Percentiles rank a stretch among this genome's conserved stretches.
phyloP scores from a whole-genome alignment of 2,113 vertebrate genomes.

The Kryptolebias marmoratus region DNA sequence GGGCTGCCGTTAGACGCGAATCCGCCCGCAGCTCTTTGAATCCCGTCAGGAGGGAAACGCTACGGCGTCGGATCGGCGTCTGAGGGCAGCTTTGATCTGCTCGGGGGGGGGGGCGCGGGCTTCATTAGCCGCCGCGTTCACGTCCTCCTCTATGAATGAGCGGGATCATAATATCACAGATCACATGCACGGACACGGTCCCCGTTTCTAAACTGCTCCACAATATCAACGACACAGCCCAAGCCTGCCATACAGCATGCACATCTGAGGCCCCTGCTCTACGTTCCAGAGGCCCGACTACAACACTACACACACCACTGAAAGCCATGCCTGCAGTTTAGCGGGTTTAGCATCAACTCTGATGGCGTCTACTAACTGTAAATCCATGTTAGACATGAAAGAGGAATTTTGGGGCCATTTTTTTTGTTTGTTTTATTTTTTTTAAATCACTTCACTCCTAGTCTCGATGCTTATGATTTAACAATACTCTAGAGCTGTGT shows the following conservation, averaged over 20 bases:
- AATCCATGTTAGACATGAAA: constrained; percentile 71
- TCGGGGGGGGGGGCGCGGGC: constrained; percentile 14
- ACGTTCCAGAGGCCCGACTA: constrained; percentile 71
- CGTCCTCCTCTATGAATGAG: constrained; percentile 73
- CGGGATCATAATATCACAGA: constrained; percentile 71
- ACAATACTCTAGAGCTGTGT: constrained; percentile 54
- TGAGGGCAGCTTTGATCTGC: constrained; percentile 65
- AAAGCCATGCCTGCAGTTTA: constrained; percentile 80
- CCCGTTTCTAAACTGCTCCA: constrained; percentile 78
- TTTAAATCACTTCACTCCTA: constrained; percentile 29
- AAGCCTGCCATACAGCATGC: constrained; percentile 80
- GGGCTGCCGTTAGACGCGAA: constrained; percentile 70
- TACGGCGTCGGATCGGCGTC: constrained; percentile 57
- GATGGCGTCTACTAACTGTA: constrained; percentile 72
- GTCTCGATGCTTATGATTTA: constrained; percentile 51
- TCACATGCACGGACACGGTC: constrained; percentile 78
- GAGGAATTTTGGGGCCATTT: constrained; percentile 70
- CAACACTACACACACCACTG: constrained; percentile 77
- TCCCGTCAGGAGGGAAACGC: constrained; percentile 47
- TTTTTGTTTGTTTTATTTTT: constrained; percentile 32
- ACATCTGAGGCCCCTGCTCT: constrained; percentile 74
- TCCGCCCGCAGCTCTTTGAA: constrained; percentile 47
- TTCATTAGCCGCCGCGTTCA: constrained; percentile 52
- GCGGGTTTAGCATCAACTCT: constrained; percentile 72
- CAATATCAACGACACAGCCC: constrained; percentile 77